phyloP scores from a whole-genome alignment of 2,797 vertebrate species.

The Amazona finschi region DNA sequence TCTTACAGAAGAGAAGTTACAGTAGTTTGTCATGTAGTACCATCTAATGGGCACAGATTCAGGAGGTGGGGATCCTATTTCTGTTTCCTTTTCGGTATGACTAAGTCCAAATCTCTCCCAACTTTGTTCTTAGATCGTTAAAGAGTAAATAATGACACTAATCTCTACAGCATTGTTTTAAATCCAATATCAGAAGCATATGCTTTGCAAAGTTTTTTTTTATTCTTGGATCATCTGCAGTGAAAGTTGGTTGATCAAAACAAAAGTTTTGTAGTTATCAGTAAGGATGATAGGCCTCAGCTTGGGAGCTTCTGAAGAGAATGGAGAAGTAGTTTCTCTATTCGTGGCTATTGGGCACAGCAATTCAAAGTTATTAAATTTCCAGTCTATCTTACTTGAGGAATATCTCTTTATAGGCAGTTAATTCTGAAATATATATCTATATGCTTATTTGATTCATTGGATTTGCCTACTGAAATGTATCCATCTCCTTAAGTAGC shows the following conservation, averaged over 20 bases:
- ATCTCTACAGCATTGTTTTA: not conserved
- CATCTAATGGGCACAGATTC: not conserved
- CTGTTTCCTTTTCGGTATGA: not conserved
- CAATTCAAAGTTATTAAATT: not conserved
- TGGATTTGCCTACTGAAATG: not conserved
- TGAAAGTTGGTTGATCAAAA: not conserved
- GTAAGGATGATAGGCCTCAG: not conserved
- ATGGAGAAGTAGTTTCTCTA: not conserved
- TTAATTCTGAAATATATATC: not conserved
- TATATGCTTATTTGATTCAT: not conserved
- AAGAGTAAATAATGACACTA: not conserved
- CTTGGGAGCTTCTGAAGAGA: not conserved
- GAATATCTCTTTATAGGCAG: not conserved
- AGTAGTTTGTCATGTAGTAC: not conserved
- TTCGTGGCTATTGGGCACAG: not conserved
- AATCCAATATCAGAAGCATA: not conserved
- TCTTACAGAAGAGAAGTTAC: not conserved
- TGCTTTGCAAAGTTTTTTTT: not conserved
- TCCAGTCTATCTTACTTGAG: not conserved
- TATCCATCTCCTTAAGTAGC: not conserved
- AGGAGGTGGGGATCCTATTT: not conserved
- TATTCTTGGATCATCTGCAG: not conserved
- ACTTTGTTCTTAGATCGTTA: not conserved
- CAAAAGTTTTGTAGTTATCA: not conserved
- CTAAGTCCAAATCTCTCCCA: not conserved